Percentiles rank a stretch among this genome's conserved stretches.
phyloP scores from a whole-genome alignment of 2,888 invertebrate species.

The Monopis laevigella region DNA sequence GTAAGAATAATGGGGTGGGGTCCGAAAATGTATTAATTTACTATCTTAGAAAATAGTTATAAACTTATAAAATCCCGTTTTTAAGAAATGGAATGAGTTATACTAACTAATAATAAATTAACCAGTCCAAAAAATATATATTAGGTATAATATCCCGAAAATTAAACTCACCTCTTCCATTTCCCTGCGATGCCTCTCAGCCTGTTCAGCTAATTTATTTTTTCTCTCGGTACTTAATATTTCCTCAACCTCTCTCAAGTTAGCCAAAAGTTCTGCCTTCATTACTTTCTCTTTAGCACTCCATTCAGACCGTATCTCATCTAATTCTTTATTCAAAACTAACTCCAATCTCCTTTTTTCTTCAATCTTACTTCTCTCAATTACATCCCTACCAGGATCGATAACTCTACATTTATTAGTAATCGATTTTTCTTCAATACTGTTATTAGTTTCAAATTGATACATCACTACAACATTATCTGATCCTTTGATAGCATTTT shows the following conservation, averaged over 20 bases:
- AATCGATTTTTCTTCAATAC: constrained; percentile 33
- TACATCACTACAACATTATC: constrained; percentile 58
- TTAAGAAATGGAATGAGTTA: no score
- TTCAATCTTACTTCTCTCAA: constrained; percentile 50
- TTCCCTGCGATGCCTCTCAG: constrained; percentile 52
- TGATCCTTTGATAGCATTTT: constrained; percentile 31
- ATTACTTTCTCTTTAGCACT: constrained; percentile 63
- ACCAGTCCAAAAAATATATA: no score
- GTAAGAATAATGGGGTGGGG: no score
- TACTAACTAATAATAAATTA: no score
- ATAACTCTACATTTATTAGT: constrained; percentile 40
- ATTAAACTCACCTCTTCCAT: constrained; percentile 51
- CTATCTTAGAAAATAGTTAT: no score
- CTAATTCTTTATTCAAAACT: constrained; percentile 57
- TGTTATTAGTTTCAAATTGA: constrained; percentile 51
- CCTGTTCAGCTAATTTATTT: constrained; percentile 48
- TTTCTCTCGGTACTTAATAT: constrained; percentile 47
- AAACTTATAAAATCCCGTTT: no score
- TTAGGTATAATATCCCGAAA: no score
- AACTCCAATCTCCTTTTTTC: constrained; percentile 50
- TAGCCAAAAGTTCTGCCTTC: constrained; percentile 61
- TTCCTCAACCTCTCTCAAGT: constrained; percentile 58
- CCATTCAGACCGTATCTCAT: constrained; percentile 64
- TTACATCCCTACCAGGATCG: constrained; percentile 47
- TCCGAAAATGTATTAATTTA: no score